A percentile compares a stretch with the other conserved stretches of the same genome.
phyloP scores from a whole-genome alignment of 2,888 invertebrate genomes.

The Sipha maydis region DNA sequence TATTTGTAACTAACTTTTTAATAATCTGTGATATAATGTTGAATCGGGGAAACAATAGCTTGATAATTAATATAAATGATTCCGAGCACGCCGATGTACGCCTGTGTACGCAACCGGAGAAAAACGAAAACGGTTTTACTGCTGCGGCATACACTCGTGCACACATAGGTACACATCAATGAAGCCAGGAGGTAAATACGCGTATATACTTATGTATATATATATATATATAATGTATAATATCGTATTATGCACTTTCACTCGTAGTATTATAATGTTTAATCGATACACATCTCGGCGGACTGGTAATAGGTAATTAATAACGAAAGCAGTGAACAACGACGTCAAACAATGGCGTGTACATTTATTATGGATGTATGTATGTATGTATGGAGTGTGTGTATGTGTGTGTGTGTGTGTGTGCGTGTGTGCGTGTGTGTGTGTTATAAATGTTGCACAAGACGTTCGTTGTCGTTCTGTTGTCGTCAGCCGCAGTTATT shows the following conservation, averaged over 20 bases:
- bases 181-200: background rate
- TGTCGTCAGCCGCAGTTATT: background rate
- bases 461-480: background rate
- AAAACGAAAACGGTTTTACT: conserved; percentile 25
- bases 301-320: conserved; percentile 47
- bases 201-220: background rate
- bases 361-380: background rate
- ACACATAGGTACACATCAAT: background rate
- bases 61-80: background rate
- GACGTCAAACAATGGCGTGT: conserved; percentile 21
- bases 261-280: conserved; percentile 47
- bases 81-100: conserved; percentile 14
- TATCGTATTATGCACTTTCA: conserved; percentile 32
- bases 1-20: no score
- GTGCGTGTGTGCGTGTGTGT: background rate
- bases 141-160: background rate
- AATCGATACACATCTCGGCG: conserved; percentile 54
- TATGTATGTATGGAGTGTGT: background rate
- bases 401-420: background rate
- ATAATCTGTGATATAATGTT: no score
- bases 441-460: conserved; percentile 22
- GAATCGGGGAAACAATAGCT: no score
- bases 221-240: background rate
- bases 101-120: background rate
- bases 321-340: conserved; percentile 41